phyloP scores from a whole-genome alignment of 2,797 vertebrate genomes.

The Kryptopterus vitreolus region DNA sequence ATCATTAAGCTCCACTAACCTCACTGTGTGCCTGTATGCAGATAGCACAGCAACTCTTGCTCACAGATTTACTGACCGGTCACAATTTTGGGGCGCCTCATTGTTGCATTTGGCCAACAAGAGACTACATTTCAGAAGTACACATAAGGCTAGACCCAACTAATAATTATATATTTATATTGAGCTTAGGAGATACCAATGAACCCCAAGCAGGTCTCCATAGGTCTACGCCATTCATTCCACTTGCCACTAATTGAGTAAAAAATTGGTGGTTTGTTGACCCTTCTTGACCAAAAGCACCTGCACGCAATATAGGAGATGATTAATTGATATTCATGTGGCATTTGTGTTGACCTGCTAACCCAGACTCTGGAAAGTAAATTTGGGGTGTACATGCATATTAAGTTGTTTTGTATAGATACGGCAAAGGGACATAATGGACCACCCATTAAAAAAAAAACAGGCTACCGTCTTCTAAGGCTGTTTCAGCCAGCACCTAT shows the following conservation, averaged over 20 bases:
- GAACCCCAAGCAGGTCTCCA: slow-evolving; percentile 34
- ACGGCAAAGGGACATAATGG: slow-evolving; percentile 13
- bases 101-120: slow-evolving; percentile 8
- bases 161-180: slow-evolving; percentile 34
- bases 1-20: slow-evolving; percentile 65
- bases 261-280: slow-evolving; percentile 56
- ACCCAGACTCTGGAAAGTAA: slow-evolving; percentile 41
- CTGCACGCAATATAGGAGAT: slow-evolving; percentile 55
- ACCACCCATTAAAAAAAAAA: slow-evolving; percentile 43
- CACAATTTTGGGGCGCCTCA: slow-evolving; percentile 33
- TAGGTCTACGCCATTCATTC: slow-evolving; percentile 39
- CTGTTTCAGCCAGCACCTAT: slow-evolving; percentile 64
- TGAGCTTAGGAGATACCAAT: slow-evolving; percentile 49
- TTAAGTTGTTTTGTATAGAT: not conserved
- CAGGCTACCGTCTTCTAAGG: slow-evolving; percentile 30
- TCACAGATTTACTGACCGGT: slow-evolving; percentile 47
- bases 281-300: slow-evolving; percentile 55
- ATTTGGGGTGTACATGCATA: slow-evolving; percentile 32
- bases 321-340: slow-evolving; percentile 60
- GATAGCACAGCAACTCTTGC: slow-evolving; percentile 42
- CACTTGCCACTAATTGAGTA: slow-evolving; percentile 52
- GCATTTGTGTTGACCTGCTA: slow-evolving; percentile 52
- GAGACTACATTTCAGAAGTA: slow-evolving; percentile 29
- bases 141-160: slow-evolving; percentile 40
- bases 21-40: slow-evolving; percentile 50